phyloP scores from a whole-genome alignment of 2,888 invertebrate species.

The Brachynemurus nebulosus region DNA sequence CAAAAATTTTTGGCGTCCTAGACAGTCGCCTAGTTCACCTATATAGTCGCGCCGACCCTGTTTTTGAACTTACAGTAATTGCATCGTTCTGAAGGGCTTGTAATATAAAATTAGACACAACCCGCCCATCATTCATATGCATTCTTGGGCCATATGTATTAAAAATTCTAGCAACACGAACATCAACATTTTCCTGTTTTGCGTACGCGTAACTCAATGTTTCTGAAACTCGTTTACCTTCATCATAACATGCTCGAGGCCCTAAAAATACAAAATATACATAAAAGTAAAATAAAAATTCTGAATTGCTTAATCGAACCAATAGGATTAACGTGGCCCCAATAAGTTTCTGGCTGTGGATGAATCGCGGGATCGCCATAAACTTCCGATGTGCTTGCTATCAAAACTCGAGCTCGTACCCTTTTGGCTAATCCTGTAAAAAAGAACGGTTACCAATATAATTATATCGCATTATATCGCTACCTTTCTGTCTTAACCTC shows the following conservation, averaged over 20 bases:
- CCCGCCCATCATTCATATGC: conserved; percentile 97
- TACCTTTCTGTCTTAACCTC: too few species aligned
- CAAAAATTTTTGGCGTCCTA: too few species aligned
- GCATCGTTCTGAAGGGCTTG: conserved; percentile 91
- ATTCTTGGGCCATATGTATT: conserved; percentile 98
- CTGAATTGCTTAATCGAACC: too few species aligned
- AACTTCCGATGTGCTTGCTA: conserved; percentile 97
- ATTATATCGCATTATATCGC: too few species aligned
- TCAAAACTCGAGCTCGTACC: conserved; percentile 80
- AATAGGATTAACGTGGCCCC: conserved; percentile 99
- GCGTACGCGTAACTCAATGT: conserved; percentile 93
- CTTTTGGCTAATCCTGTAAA: conserved; percentile 71
- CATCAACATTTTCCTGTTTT: conserved; percentile 90
- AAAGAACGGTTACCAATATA: too few species aligned
- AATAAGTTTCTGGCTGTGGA: conserved; percentile 95
- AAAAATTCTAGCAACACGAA: conserved; percentile 94
- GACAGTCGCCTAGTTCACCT: too few species aligned
- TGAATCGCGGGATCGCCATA: conserved; percentile 98
- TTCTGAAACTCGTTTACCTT: conserved; percentile 97
- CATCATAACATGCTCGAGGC: conserved; percentile 95
- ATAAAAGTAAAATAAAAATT: conserved; percentile 2
- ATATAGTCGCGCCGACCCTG: too few species aligned
- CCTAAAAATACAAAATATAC: conserved; percentile 36
- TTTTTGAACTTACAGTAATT: conserved; percentile 66
- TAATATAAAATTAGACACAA: conserved; percentile 96